Conservation (phyloP, 2,888 invertebrate genomes). For the Ormyrus labotus region DNA sequence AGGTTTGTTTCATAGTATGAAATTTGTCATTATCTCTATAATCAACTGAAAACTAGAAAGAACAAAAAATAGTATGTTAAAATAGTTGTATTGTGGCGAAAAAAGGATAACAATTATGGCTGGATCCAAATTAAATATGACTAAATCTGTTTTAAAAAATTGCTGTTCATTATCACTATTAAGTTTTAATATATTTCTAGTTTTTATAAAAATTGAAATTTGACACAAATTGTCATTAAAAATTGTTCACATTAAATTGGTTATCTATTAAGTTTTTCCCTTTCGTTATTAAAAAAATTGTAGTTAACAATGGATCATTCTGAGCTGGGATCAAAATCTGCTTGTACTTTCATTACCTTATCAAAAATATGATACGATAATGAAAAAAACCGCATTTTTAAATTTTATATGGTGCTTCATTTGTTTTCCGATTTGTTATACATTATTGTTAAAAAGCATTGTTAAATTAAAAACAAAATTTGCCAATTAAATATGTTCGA, state of each 20-base stretch:
- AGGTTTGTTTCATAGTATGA: conserved; percentile 45
- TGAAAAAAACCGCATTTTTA: conserved; percentile 2
- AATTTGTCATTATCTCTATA: conserved; percentile 57
- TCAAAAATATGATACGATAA: conserved; percentile 43
- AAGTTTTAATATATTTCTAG: neutral
- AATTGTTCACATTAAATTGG: conserved; percentile 12
- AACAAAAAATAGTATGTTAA: neutral
- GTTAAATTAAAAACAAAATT: neutral
- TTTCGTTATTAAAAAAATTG: conserved; percentile 19
- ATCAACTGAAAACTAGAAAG: conserved; percentile 36
- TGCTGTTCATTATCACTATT: too few species aligned
- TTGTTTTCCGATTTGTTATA: conserved; percentile 19
- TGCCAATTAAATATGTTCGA: neutral
- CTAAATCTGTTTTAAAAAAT: too few species aligned
- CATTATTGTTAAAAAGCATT: neutral
- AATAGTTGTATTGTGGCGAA: too few species aligned
- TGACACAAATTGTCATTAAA: neutral
- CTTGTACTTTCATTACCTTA: conserved; percentile 22
- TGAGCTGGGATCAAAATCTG: conserved; percentile 54
- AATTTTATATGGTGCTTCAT: conserved; percentile 36
- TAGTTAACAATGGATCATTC: conserved; percentile 24
- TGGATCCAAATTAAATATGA: too few species aligned
- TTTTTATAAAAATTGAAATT: conserved; percentile 21
- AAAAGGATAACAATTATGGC: too few species aligned
- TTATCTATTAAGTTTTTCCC: conserved; percentile 19